Percentiles rank a stretch among this genome's conserved stretches.
Evolutionary conservation across 2,113 vertebrate genomes (phyloP).

Genomic region (Xerus inauris): DNA sequence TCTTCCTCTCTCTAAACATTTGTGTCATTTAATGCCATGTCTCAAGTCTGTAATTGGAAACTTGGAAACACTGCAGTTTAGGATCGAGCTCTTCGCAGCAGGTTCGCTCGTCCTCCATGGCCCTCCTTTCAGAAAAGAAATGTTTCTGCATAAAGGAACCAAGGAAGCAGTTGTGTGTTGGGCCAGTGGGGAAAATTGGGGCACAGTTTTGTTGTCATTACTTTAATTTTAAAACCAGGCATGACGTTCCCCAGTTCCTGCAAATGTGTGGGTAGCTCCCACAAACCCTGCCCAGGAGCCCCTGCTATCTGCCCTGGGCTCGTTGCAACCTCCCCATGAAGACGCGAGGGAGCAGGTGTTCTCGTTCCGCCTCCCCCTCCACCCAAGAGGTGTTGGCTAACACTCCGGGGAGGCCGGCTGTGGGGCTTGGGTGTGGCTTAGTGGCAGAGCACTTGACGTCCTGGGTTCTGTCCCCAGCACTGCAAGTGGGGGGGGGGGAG

Average conservation of each 20-base stretch:
- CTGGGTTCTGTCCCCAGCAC: too few relatives aligned
- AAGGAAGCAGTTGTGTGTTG: not conserved
- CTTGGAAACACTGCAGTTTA: not conserved
- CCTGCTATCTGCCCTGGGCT: too few relatives aligned
- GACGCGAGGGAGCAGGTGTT: not conserved
- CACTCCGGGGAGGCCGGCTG: fast-evolving
- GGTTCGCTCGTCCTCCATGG: not conserved
- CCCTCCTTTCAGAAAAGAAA: not conserved
- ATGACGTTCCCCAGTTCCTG: fast-evolving
- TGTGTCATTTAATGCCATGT: not conserved
- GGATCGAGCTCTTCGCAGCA: not conserved
- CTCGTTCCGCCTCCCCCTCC: not conserved
- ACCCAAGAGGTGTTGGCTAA: not conserved
- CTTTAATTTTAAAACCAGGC: not conserved
- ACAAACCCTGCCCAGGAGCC: too few relatives aligned
- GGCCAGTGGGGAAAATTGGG: not conserved
- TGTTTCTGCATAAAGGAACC: not conserved
- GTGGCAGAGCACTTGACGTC: too few relatives aligned
- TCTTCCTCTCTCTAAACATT: not conserved
- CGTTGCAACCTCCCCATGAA: not conserved
- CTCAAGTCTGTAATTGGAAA: not conserved
- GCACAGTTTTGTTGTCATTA: not conserved
- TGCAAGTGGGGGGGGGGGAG: too few relatives aligned
- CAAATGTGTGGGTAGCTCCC: not conserved
- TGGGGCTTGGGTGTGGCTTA: too few relatives aligned